Percentiles rank a stretch among this genome's conserved stretches.
These are phyloP conservation scores for Alviniconcha marisindica DNA, from an alignment of 1,140 invertebrate species.

Conservation along the genomic window DNA sequence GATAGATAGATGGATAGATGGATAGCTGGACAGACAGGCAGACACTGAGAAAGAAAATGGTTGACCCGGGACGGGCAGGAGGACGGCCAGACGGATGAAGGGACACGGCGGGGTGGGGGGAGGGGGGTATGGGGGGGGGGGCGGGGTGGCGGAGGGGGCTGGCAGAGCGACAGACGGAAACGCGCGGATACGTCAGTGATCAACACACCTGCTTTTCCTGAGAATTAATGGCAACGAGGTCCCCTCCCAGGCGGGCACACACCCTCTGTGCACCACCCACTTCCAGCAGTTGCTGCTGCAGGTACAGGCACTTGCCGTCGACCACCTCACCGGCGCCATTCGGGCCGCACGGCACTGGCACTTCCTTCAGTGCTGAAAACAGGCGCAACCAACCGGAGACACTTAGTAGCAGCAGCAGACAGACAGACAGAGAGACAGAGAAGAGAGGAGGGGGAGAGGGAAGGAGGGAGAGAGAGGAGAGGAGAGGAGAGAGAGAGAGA, in stretches of 20 bases:
- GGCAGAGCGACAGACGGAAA: too few species aligned
- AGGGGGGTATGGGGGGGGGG: too few species aligned
- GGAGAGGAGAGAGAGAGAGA: not conserved
- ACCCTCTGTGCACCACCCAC: constrained; percentile 3
- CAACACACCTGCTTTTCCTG: constrained; percentile 11
- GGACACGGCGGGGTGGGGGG: too few species aligned
- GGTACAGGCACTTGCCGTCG: not conserved
- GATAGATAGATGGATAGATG: too few species aligned
- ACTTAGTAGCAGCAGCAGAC: not conserved
- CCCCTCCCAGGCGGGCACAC: not conserved
- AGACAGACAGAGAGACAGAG: not conserved
- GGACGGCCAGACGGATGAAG: too few species aligned
- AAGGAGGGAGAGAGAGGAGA: not conserved
- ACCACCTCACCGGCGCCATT: not conserved
- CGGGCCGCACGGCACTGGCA: not conserved
- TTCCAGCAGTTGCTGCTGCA: not conserved
- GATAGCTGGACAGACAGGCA: too few species aligned
- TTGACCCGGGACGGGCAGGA: too few species aligned
- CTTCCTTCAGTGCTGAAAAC: not conserved
- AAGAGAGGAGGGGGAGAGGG: not conserved
- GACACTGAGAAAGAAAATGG: too few species aligned
- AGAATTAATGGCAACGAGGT: not conserved
- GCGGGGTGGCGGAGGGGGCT: too few species aligned
- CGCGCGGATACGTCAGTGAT: too few species aligned
- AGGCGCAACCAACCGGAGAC: not conserved